phyloP scores from a whole-genome alignment of 2,113 vertebrate species.

The Nettapus auritus region DNA sequence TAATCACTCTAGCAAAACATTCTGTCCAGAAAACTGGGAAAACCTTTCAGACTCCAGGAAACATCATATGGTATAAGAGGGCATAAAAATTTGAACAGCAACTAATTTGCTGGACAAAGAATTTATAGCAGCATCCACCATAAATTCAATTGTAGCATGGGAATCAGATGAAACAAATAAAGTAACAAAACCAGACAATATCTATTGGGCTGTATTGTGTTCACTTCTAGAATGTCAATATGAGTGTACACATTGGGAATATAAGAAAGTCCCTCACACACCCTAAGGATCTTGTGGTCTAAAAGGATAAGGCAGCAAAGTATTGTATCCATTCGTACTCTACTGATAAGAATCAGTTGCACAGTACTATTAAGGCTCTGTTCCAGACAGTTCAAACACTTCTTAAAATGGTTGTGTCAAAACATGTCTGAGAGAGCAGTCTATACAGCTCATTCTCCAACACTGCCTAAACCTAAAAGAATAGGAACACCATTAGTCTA shows the following conservation, averaged over 20 bases:
- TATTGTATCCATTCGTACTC: not conserved
- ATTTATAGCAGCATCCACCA: not conserved
- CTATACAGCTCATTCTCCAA: not conserved
- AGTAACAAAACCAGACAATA: not conserved
- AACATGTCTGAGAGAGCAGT: not conserved
- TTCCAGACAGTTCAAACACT: not conserved
- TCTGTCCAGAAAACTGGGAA: not conserved
- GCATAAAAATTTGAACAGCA: not conserved
- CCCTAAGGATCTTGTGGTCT: not conserved
- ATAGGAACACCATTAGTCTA: not conserved
- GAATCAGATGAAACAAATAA: not conserved
- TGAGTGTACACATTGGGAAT: not conserved
- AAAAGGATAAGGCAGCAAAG: not conserved
- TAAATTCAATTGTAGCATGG: not conserved
- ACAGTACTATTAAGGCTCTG: not conserved
- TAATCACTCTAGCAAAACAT: not conserved
- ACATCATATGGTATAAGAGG: not conserved
- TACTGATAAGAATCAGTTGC: not conserved
- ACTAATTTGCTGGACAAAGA: not conserved
- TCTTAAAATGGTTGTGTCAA: not conserved
- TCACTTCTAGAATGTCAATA: not conserved
- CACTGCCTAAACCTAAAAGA: not conserved
- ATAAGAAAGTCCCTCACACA: not conserved
- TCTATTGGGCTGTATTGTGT: not conserved
- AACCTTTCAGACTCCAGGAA: not conserved